Evolutionary conservation across 1,140 invertebrate genomes (phyloP).

Genomic region (Harlomillsia oculata): DNA sequence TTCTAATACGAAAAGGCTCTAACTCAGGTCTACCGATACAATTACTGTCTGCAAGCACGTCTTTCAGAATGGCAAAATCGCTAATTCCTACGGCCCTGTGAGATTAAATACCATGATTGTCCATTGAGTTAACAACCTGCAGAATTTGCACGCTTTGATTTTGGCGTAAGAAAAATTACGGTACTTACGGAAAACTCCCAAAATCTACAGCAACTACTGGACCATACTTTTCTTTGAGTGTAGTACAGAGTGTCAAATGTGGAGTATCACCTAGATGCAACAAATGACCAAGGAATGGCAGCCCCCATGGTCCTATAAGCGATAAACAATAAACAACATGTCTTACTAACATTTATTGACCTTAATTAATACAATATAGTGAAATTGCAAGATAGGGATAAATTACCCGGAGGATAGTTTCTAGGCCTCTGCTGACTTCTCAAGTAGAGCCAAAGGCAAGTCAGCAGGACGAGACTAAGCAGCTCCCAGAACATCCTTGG

Average conservation of each 20-base stretch:
- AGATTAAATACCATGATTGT: not conserved
- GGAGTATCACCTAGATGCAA: slow-evolving; percentile 17
- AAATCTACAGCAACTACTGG: slow-evolving; percentile 24
- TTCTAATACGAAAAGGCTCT: slow-evolving; percentile 9
- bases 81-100: slow-evolving; percentile 23
- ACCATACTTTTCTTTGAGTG: slow-evolving; percentile 22
- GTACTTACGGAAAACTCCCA: slow-evolving; percentile 24
- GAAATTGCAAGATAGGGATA: not conserved
- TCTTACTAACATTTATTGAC: not conserved
- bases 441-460: too few species aligned
- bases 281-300: slow-evolving; percentile 25
- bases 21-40: slow-evolving; percentile 21
- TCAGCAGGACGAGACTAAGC: too few species aligned
- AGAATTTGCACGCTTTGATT: not conserved
- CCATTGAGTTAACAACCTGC: not conserved
- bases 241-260: not conserved
- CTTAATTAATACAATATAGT: not conserved
- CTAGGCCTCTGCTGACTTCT: slow-evolving; percentile 5
- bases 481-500: too few species aligned
- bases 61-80: slow-evolving; percentile 23
- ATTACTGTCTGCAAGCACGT: not conserved
- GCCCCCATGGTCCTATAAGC: slow-evolving; percentile 28
- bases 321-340: not conserved
- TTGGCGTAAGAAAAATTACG: not conserved
- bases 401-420: slow-evolving; percentile 18